phyloP scores from a whole-genome alignment of 2,797 vertebrate species.

The Momotus momota region DNA sequence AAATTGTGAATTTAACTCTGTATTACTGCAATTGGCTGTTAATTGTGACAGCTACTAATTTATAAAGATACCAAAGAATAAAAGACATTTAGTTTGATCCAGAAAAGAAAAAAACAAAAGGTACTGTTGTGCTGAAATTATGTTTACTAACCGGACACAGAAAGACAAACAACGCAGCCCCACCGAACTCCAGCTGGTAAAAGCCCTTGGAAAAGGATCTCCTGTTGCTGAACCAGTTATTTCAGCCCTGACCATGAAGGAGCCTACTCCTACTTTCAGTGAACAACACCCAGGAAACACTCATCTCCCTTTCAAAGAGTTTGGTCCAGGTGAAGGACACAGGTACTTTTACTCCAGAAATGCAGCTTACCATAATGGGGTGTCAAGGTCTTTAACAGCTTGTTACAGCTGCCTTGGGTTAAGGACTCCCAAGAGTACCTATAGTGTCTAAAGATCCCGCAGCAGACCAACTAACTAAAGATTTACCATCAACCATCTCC shows the following conservation, averaged over 20 bases:
- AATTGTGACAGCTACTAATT: not conserved
- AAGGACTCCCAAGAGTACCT: not conserved
- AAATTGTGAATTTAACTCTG: not conserved
- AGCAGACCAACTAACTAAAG: not conserved
- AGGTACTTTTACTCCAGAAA: not conserved
- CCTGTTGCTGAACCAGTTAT: not conserved
- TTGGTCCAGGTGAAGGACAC: not conserved
- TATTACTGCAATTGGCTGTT: not conserved
- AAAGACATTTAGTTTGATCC: not conserved
- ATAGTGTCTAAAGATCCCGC: not conserved
- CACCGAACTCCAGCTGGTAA: not conserved
- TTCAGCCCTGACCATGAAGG: not conserved
- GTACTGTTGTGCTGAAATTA: not conserved
- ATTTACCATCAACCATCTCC: not conserved
- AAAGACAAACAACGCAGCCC: not conserved
- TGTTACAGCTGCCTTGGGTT: not conserved
- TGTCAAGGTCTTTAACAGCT: not conserved
- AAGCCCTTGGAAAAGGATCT: not conserved
- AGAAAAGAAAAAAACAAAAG: not conserved
- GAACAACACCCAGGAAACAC: not conserved
- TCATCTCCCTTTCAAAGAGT: not conserved
- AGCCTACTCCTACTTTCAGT: not conserved
- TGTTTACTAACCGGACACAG: not conserved
- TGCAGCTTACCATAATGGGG: not conserved
- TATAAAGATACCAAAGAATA: not conserved